phyloP scores from a whole-genome alignment of 2,888 invertebrate genomes.

The Melanophora roralis region DNA sequence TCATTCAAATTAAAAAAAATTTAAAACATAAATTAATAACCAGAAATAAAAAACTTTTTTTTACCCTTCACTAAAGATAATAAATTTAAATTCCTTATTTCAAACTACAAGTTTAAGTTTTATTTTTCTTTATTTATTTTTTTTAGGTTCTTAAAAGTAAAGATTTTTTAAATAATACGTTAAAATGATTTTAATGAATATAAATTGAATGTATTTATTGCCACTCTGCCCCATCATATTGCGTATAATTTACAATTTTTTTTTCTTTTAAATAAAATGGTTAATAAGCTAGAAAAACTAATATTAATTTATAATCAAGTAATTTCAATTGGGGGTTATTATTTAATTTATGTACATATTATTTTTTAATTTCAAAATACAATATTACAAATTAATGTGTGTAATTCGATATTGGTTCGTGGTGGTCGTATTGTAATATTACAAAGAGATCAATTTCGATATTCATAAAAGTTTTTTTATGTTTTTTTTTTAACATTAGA shows the following conservation, averaged over 20 bases:
- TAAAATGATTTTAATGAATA: slow-evolving; percentile 22
- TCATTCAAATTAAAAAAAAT: too few relatives aligned
- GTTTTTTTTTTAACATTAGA: slow-evolving; percentile 1
- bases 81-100: slow-evolving; percentile 18
- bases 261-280: neutral
- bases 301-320: slow-evolving; percentile 19
- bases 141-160: neutral
- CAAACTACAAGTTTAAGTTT: neutral
- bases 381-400: neutral
- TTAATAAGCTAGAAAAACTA: neutral
- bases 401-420: neutral
- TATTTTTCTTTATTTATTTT: neutral
- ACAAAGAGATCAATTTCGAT: slow-evolving; percentile 65
- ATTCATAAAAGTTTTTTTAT: slow-evolving; percentile 16
- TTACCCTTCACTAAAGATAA: too few relatives aligned
- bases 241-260: slow-evolving; percentile 12
- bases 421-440: slow-evolving; percentile 53
- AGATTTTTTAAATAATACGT: neutral
- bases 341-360: slow-evolving; percentile 49
- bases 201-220: slow-evolving; percentile 33
- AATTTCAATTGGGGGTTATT: slow-evolving; percentile 56
- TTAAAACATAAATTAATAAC: too few relatives aligned
- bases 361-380: slow-evolving; percentile 52
- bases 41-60: too few relatives aligned
- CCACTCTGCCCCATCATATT: slow-evolving; percentile 51